phyloP scores from a whole-genome alignment of 2,888 invertebrate species.

The Luperina testacea region DNA sequence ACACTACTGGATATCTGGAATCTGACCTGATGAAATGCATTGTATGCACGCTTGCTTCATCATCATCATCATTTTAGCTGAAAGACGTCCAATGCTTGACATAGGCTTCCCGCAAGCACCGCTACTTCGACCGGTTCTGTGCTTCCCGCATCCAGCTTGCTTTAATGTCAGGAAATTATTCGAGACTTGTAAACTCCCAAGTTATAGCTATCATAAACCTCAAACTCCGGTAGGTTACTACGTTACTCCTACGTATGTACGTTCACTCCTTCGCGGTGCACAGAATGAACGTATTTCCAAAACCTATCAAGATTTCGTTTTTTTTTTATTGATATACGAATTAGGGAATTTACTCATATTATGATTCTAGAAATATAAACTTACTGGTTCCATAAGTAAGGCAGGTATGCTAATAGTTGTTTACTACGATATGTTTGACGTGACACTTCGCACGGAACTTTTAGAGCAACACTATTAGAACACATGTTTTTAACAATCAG shows the following conservation, averaged over 20 bases:
- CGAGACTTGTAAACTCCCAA: background rate
- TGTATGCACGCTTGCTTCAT: background rate
- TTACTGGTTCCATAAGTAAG: slow-evolving; percentile 11
- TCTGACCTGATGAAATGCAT: background rate
- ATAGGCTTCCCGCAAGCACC: too few relatives aligned
- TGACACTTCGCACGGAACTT: slow-evolving; percentile 36
- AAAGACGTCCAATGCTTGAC: too few relatives aligned
- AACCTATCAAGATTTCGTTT: background rate
- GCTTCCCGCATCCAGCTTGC: too few relatives aligned
- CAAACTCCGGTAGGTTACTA: background rate
- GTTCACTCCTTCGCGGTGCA: background rate
- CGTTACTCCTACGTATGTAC: too few relatives aligned
- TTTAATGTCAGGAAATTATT: background rate
- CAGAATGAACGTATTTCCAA: background rate
- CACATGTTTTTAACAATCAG: background rate
- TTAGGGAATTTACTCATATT: slow-evolving; percentile 12
- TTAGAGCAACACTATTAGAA: background rate
- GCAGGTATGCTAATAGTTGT: slow-evolving; percentile 54
- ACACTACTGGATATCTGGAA: background rate
- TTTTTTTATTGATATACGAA: background rate
- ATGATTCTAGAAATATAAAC: slow-evolving; percentile 3
- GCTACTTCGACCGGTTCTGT: too few relatives aligned
- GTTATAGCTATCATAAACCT: background rate
- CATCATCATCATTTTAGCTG: too few relatives aligned
- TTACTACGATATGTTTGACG: slow-evolving; percentile 39